Percentiles rank a stretch among this genome's conserved stretches.
phyloP scores from a whole-genome alignment of 2,113 vertebrate species.

The Sinocyclocheilus grahami region DNA sequence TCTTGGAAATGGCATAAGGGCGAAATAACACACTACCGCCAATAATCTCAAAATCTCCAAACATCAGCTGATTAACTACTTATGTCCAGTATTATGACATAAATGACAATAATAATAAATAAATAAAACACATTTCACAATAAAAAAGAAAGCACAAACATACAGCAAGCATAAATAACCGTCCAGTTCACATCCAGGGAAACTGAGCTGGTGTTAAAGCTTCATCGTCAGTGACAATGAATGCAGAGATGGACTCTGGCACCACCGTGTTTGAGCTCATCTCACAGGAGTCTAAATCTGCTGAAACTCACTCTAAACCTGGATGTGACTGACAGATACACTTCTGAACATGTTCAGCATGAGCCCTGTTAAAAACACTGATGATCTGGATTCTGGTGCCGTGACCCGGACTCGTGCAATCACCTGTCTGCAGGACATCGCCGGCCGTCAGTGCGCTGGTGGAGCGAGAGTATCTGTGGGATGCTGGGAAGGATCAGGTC shows the following conservation, averaged over 20 bases:
- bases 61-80: neutral
- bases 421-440: conserved; percentile 88
- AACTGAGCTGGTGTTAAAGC: neutral
- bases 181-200: conserved; percentile 7
- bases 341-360: neutral
- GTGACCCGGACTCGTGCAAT: conserved; percentile 75
- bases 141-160: neutral
- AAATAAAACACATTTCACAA: neutral
- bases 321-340: conserved; percentile 8
- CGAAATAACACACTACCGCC: neutral
- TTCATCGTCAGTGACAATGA: neutral
- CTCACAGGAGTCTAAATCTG: neutral
- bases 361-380: neutral
- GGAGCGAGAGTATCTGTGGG: conserved; percentile 89
- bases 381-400: conserved; percentile 38
- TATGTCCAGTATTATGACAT: neutral
- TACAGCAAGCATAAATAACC: neutral
- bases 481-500: conserved; percentile 83
- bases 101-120: neutral
- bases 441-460: conserved; percentile 89
- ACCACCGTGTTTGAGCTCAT: neutral
- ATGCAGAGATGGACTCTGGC: neutral
- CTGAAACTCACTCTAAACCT: neutral
- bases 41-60: neutral
- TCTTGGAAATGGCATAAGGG: neutral